Evolutionary conservation across 1,140 invertebrate genomes (phyloP).

Genomic region (Ladona fulva): DNA sequence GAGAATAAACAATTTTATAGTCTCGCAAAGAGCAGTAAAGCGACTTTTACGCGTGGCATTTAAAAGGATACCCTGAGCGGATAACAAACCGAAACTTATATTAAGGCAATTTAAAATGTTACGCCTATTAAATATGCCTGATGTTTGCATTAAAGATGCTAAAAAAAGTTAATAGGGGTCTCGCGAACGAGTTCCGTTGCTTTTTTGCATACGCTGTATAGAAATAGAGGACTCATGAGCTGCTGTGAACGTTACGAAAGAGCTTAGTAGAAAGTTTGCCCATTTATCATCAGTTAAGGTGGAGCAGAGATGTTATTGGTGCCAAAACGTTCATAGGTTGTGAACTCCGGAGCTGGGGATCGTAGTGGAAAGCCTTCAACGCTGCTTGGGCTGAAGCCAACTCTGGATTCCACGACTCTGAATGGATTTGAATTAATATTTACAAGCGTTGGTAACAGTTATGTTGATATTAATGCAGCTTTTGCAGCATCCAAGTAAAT

Average conservation of each 20-base stretch:
- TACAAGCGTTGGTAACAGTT: not conserved
- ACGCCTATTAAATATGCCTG: too few species aligned
- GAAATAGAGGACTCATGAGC: not conserved
- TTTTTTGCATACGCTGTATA: not conserved
- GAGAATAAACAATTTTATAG: too few species aligned
- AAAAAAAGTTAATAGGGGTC: too few species aligned
- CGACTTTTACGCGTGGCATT: too few species aligned
- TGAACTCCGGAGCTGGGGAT: not conserved
- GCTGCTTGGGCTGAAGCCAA: not conserved
- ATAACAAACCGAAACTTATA: too few species aligned
- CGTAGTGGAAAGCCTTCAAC: too few species aligned
- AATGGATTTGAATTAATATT: not conserved
- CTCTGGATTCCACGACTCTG: not conserved
- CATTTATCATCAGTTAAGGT: constrained; percentile 2
- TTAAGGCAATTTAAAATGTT: too few species aligned
- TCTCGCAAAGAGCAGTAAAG: too few species aligned
- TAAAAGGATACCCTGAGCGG: too few species aligned
- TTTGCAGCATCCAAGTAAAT: not conserved
- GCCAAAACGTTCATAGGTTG: constrained; percentile 3
- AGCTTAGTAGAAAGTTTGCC: not conserved
- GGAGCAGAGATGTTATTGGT: not conserved
- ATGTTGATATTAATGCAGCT: not conserved
- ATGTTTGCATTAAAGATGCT: too few species aligned
- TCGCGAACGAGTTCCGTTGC: too few species aligned
- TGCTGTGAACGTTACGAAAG: not conserved